These are phyloP conservation scores for Nesogale talazaci DNA, from an alignment of 2,113 vertebrate genomes.

Conservation along the genomic window DNA sequence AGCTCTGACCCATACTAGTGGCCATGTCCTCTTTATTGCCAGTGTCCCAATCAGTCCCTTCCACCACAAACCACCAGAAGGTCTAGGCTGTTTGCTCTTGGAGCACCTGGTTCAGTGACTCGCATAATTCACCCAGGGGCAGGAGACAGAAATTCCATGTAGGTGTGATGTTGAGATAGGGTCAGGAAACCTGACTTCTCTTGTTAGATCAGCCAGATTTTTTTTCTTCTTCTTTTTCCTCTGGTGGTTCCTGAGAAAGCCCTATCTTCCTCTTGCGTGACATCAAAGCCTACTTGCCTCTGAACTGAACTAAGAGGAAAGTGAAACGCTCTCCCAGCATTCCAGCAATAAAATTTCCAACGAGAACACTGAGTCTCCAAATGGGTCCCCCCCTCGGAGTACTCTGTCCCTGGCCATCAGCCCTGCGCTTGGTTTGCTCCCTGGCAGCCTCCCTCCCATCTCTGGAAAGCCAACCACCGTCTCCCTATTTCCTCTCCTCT, in stretches of 20 bases:
- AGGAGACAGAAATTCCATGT: background rate
- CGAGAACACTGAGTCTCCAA: slow-evolving; percentile 21
- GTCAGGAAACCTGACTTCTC: background rate
- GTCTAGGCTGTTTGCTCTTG: background rate
- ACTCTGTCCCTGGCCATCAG: background rate
- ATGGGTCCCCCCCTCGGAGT: background rate
- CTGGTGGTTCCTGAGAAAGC: background rate
- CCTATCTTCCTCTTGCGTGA: background rate
- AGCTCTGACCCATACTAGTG: background rate
- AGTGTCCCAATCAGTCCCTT: background rate
- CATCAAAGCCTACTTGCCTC: background rate
- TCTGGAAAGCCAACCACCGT: background rate
- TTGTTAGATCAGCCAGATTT: background rate
- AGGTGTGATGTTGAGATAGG: background rate
- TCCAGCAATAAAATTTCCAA: background rate
- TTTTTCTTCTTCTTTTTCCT: background rate
- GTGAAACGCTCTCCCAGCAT: background rate
- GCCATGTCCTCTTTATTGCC: background rate
- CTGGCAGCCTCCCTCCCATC: background rate
- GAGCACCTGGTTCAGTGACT: background rate
- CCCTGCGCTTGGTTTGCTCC: background rate
- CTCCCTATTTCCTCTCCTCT: background rate
- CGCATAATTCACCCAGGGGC: background rate
- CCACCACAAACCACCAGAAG: background rate
- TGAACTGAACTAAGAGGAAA: background rate